phyloP scores from a whole-genome alignment of 2,888 invertebrate genomes.

The Germaria angustata region DNA sequence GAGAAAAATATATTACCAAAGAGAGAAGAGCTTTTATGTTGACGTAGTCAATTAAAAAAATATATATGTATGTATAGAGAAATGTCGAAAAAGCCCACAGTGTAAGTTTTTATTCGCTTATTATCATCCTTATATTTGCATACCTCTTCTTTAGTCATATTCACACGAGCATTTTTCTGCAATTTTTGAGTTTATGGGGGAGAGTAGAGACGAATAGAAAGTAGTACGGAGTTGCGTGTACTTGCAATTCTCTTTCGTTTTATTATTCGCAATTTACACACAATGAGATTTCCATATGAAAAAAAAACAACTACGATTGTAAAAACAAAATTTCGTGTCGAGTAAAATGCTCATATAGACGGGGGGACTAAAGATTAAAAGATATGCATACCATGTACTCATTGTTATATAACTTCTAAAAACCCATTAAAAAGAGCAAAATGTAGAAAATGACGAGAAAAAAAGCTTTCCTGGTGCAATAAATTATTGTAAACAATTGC shows the following conservation, averaged over 20 bases:
- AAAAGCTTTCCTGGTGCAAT: slow-evolving; percentile 40
- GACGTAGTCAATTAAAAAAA: slow-evolving; percentile 18
- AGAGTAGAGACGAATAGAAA: too few relatives aligned
- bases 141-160: not conserved
- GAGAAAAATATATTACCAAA: not conserved
- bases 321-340: too few relatives aligned
- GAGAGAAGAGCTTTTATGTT: slow-evolving; percentile 16
- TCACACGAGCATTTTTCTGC: too few relatives aligned
- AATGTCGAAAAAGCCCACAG: slow-evolving; percentile 27
- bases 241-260: too few relatives aligned
- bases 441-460: not conserved
- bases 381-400: slow-evolving; percentile 34
- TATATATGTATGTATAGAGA: not conserved
- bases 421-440: not conserved
- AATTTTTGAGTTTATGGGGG: too few relatives aligned
- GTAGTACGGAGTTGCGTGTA: too few relatives aligned
- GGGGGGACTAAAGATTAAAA: not conserved
- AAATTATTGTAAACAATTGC: too few relatives aligned
- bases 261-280: too few relatives aligned
- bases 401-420: slow-evolving; percentile 50
- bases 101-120: not conserved
- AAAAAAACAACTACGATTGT: too few relatives aligned
- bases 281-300: too few relatives aligned
- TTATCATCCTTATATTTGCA: not conserved
- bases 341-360: too few relatives aligned